Evolutionary conservation across 2,888 invertebrate genomes (phyloP).

Genomic region (Meta bourneti): DNA sequence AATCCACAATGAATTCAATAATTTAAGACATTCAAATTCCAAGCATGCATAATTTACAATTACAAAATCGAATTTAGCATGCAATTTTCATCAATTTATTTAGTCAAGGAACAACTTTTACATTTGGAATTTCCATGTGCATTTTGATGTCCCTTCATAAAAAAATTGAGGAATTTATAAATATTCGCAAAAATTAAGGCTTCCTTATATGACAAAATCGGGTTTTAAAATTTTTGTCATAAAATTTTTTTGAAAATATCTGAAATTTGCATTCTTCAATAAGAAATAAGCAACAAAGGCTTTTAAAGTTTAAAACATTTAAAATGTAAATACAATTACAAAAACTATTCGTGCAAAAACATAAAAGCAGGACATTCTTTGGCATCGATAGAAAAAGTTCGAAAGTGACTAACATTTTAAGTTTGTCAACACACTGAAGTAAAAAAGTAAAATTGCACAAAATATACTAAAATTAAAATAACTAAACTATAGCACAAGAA

Average conservation of each 20-base stretch:
- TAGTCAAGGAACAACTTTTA: too few species aligned
- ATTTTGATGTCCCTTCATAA: too few species aligned
- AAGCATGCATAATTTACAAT: too few species aligned
- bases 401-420: not conserved
- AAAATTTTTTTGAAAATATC: not conserved
- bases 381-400: not conserved
- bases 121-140: too few species aligned
- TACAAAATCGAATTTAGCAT: too few species aligned
- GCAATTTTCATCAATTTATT: too few species aligned
- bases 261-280: not conserved
- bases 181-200: too few species aligned
- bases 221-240: not conserved
- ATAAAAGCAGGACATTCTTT: constrained; percentile 65
- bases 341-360: constrained; percentile 51
- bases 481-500: constrained; percentile 7
- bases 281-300: constrained; percentile 2
- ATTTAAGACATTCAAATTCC: too few species aligned
- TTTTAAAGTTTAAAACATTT: constrained; percentile 5
- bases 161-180: too few species aligned
- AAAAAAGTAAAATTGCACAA: not conserved
- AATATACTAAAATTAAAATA: constrained; percentile 20
- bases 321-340: constrained; percentile 4
- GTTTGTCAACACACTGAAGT: not conserved
- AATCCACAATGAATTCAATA: too few species aligned
- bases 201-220: too few species aligned